Base-by-base conservation (phyloP, 1,140 invertebrate species). In the Cotesia glomerata region DNA sequence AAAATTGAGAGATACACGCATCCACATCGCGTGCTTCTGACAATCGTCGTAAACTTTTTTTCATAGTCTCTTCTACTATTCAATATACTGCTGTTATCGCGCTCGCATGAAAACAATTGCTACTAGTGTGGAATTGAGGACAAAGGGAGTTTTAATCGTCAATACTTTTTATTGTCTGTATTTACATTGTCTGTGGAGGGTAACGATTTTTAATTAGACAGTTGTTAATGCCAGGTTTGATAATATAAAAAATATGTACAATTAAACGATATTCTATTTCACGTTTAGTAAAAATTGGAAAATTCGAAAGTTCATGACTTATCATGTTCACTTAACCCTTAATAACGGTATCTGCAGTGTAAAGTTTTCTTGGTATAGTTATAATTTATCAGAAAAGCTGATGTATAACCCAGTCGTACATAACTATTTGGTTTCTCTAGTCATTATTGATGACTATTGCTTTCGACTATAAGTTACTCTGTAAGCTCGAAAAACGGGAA, bases 381-480 rank as follows among this genome's bases (percentile, higher is more conserved):
- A 2, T 34, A 35, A 26, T 39, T n/a, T 11, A 35, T 32, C 32
- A 49, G n/a, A 35, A 36, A 36, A 64, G 5, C 34, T 13, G 3
- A 62, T n/a, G 32, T 7, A 35, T 34, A 16, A 13, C 26, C 35
- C 59, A 3, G 32, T 34, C 9, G 32, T 14, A 62, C 13, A 56
- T 58, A 70, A 70, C 62, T 8, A 58, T 34, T 62, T 45, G 11
- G 61, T 54, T 71, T 56, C 58, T 64, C 7, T 45, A 11, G 58
- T 64, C 69, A 45, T 71, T 71, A 65, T 65, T 64, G 69, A 71
- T 65, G 63, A 14, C 59, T 62, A 7, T 62, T 5, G 59, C 59
- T 4, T 39, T 26, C 34, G 32, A 62, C 59, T 39, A 56, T 56
- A 58, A 34, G 26, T 49, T 52, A 18, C 51, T 63, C 59, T 9